phyloP scores from a whole-genome alignment of 2,113 vertebrate genomes.

The Pelecanus crispus region DNA sequence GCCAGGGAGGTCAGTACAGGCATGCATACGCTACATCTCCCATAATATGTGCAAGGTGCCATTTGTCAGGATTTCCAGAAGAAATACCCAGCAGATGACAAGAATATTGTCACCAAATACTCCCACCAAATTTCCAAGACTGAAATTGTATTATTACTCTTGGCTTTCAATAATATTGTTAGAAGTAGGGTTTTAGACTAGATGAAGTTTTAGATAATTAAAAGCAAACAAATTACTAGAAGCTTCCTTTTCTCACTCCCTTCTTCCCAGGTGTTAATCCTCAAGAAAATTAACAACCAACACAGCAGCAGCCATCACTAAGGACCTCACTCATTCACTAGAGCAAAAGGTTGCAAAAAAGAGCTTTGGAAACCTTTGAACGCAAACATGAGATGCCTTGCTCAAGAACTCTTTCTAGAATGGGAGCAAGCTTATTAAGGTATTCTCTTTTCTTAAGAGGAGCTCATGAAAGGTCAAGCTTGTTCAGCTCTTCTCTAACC shows the following conservation, averaged over 20 bases:
- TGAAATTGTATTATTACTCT: neutral
- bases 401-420: neutral
- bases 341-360: neutral
- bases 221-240: neutral
- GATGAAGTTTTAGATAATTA: neutral
- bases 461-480: neutral
- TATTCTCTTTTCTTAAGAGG: neutral
- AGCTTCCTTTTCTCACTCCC: neutral
- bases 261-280: neutral
- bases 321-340: neutral
- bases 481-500: neutral
- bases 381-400: neutral
- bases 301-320: neutral
- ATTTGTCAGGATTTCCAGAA: neutral
- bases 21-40: neutral
- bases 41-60: fast-evolving
- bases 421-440: neutral
- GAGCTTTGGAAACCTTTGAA: neutral
- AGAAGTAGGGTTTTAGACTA: neutral
- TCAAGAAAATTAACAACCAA: neutral
- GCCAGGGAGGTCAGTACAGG: neutral
- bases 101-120: neutral
- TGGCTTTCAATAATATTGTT: neutral
- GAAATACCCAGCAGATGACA: neutral
- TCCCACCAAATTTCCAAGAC: neutral